A percentile compares a stretch with the other conserved stretches of the same genome.
These are phyloP conservation scores for Sylvicola fuscatus DNA, from an alignment of 2,888 invertebrate genomes.

Conservation along the genomic window DNA sequence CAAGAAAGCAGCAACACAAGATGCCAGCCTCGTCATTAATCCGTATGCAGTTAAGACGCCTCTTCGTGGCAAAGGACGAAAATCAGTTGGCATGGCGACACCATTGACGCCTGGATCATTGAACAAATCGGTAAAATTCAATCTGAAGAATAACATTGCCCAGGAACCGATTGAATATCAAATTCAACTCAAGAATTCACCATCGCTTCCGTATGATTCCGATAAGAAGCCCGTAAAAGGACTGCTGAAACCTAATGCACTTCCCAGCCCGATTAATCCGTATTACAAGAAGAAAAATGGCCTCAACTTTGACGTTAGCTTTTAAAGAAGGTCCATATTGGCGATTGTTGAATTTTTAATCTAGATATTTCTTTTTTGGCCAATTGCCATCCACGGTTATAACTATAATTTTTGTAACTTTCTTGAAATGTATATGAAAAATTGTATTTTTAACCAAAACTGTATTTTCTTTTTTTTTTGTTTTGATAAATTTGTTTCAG, in stretches of 20 bases:
- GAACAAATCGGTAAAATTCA: conserved; percentile 50
- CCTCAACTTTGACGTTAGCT: conserved; percentile 8
- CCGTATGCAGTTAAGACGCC: conserved; percentile 10
- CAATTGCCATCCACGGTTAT: too few species aligned
- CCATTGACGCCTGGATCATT: conserved; percentile 5
- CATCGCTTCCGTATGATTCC: conserved; percentile 55
- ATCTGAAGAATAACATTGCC: conserved; percentile 43
- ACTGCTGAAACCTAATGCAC: conserved; percentile 44
- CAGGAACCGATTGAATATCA: conserved; percentile 56
- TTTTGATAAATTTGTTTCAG: too few species aligned
- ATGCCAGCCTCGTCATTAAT: conserved; percentile 10
- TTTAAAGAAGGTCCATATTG: too few species aligned
- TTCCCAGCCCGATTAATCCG: conserved; percentile 55
- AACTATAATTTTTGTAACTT: too few species aligned
- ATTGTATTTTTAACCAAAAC: too few species aligned
- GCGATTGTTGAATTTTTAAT: too few species aligned
- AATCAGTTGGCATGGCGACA: neutral
- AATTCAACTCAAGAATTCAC: conserved; percentile 45
- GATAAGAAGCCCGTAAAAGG: conserved; percentile 45
- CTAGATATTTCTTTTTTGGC: too few species aligned
- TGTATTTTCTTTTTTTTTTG: too few species aligned
- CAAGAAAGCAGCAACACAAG: conserved; percentile 8
- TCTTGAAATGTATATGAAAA: too few species aligned
- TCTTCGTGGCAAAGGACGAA: conserved; percentile 5
- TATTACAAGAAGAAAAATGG: conserved; percentile 40